Evolutionary conservation across 2,797 vertebrate species (phyloP).

Genomic region (Yasuhikotakia modesta): DNA sequence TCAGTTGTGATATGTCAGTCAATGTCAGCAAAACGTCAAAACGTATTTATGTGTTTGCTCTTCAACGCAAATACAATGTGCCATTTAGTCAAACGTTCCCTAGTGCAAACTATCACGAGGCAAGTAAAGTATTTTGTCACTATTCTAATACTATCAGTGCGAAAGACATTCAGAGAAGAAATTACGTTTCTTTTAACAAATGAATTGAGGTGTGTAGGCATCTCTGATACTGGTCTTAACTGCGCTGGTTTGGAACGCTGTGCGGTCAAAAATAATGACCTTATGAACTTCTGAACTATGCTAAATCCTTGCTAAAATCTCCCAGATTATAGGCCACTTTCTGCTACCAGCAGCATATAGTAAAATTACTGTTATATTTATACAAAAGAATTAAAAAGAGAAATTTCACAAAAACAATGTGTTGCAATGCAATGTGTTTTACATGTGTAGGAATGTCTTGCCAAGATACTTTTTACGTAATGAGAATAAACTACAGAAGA

Average conservation of each 20-base stretch:
- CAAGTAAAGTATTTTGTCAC: slow-evolving; percentile 5
- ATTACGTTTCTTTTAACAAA: slow-evolving; percentile 23
- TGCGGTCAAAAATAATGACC: slow-evolving; percentile 78
- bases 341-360: slow-evolving; percentile 8
- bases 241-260: slow-evolving; percentile 75
- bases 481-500: slow-evolving; percentile 1
- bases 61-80: neutral
- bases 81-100: slow-evolving; percentile 2
- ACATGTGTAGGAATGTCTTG: slow-evolving; percentile 17
- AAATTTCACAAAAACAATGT: slow-evolving; percentile 16
- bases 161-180: slow-evolving; percentile 18
- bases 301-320: slow-evolving; percentile 71
- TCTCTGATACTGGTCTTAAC: slow-evolving; percentile 70
- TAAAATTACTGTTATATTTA: slow-evolving; percentile 17
- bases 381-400: slow-evolving; percentile 18
- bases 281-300: slow-evolving; percentile 73
- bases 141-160: slow-evolving; percentile 36
- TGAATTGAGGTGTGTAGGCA: slow-evolving; percentile 31
- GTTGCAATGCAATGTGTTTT: neutral
- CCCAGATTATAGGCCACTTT: slow-evolving; percentile 62
- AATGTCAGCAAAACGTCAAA: neutral
- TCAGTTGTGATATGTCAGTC: too few species aligned
- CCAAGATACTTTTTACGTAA: slow-evolving; percentile 33
- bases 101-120: neutral
- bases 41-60: neutral